Conservation (phyloP, 2,888 invertebrate species). For the Aspidiotus rigidus region DNA sequence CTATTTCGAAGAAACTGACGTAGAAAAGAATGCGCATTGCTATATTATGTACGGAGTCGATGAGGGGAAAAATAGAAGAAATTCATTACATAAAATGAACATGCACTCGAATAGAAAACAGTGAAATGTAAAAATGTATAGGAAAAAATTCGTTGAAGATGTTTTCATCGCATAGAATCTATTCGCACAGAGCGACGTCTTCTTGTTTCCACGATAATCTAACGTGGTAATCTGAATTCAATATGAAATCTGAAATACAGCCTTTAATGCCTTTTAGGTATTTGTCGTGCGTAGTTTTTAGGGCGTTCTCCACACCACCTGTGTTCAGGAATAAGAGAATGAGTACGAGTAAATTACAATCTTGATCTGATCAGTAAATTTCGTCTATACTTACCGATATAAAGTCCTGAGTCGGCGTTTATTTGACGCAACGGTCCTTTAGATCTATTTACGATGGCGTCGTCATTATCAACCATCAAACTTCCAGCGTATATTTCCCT, state of each 20-base stretch:
- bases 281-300: slow-evolving; percentile 58
- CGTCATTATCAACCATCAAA: slow-evolving; percentile 78
- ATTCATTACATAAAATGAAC: neutral
- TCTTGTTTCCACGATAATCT: slow-evolving; percentile 41
- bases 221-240: slow-evolving; percentile 70
- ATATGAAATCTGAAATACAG: slow-evolving; percentile 71
- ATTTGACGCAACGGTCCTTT: slow-evolving; percentile 76
- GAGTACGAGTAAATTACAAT: neutral
- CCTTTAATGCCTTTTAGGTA: slow-evolving; percentile 68
- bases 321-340: slow-evolving; percentile 30
- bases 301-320: slow-evolving; percentile 75
- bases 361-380: neutral
- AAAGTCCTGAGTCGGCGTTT: slow-evolving; percentile 79
- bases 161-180: neutral
- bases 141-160: slow-evolving; percentile 5
- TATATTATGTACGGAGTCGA: neutral
- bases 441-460: slow-evolving; percentile 67
- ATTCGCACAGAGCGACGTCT: slow-evolving; percentile 27
- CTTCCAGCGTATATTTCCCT: slow-evolving; percentile 80
- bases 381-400: slow-evolving; percentile 58
- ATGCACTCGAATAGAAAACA: neutral
- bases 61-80: slow-evolving; percentile 3
- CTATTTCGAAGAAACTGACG: neutral
- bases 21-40: slow-evolving; percentile 21
- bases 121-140: neutral